Base-by-base conservation (phyloP, 2,113 vertebrate species). In the Protobothrops flavoviridis region DNA sequence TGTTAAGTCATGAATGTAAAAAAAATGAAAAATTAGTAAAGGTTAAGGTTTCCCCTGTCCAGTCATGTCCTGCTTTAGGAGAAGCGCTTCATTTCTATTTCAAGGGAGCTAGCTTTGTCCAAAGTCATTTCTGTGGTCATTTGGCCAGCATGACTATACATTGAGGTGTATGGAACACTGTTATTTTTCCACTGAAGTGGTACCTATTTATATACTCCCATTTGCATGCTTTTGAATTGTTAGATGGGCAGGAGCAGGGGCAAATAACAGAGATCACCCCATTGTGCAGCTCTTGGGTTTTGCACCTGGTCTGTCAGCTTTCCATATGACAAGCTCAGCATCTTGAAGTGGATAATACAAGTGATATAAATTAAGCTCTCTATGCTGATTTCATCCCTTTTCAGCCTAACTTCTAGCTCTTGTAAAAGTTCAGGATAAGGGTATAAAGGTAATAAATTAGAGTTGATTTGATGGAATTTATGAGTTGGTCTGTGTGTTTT, bases 401-500 rank as follows among this genome's bases (percentile, higher is more conserved):
- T 48, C 29, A 59, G 24, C 33, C 29, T 59, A 48, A 74, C 24
- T 11, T 24, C 43, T 91, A 93, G 91, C 93, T 92, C 89, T 87
- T 39, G n/a, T 81, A 2, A 59, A 69, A 43, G 29, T 81, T 81
- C 24, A 61, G 74, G 43, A 53, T 86, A 53, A 81, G 11, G 7
- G 11, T 48, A 48, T 29, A 39, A 43, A 88, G 11, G 1, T 52
- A 91, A 90, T 93, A 96, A 92, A 94, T 94, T 89, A 93, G 90
- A 91, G 50, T 29, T 92, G 39, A 94, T 91, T 87, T 94, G 92
- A 93, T 95, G 85, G 86, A 64, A 52, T 26, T 86, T 93, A 56
- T 88, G 93, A 94, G 88, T 39, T 69, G 90, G 29, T 81, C 94
- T 94, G 93, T 95, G 85, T 92, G 20, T 95, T 95, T 59, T 87